Base-by-base conservation (phyloP, 1,140 invertebrate species). In the Ceratina japonica region DNA sequence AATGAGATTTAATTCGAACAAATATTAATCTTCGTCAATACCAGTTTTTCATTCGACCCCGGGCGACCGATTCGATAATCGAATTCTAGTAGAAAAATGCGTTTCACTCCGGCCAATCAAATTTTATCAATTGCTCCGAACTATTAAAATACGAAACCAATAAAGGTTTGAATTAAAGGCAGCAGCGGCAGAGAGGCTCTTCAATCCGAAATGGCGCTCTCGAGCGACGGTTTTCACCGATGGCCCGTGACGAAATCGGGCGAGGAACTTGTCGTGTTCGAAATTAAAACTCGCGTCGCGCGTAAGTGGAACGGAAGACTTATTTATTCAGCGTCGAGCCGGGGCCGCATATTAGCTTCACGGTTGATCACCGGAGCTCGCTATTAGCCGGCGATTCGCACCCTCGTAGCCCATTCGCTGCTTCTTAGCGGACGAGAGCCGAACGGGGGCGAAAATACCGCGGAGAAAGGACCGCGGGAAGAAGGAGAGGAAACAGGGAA, bases 281-380 rank as follows among this genome's bases (percentile, higher is more conserved):
- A 84, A 85, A 84, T 84, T 77, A 81, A 83, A 81, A 74, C 69
- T 81, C 68, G 65, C 72, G 5, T 44, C 15, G n/a, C 49, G 13
- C 12, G 44, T n/a, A 24, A 24, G 22, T 22, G 31, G 4, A 8
- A 4, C 16, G 10, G 37, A 20, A 7, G 31, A 69, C n/a, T 49
- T 78, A 63, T 72, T 65, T 70, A 64, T 51, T 20, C 49, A 15
- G 10, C 8, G 49, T 27, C 69, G 22, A 51, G 59, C 69, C 20
- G 54, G 7, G 22, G 18, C 7, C 52, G 54, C 2, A n/a, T 74
- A 79, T 52, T 64, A 71, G 61, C 61, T 74, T 65, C 44, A 37
- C 71, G 63, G 52, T 79, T 61, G 52, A 74, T 74, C 52, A 74
- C 22, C 22, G 52, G 3, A 66, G 44, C n/a, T 16, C 22, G 62